Evolutionary conservation across 2,113 vertebrate genomes (phyloP).

Genomic region (Lucifuga dentata): DNA sequence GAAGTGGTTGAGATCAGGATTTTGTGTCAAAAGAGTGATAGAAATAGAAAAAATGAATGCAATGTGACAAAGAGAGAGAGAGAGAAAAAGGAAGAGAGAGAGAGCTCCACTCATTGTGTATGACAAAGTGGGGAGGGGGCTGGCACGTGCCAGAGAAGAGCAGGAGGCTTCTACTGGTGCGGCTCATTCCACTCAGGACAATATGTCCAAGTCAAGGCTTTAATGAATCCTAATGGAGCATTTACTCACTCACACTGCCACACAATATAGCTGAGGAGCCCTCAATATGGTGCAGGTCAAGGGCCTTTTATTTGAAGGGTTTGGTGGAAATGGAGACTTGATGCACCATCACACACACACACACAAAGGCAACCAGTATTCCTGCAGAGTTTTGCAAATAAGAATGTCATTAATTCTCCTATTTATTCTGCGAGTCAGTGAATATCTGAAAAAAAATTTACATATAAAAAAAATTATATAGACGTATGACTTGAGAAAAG

Average conservation of each 20-base stretch:
- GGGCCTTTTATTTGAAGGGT: slow-evolving; percentile 41
- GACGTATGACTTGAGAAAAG: too few species aligned
- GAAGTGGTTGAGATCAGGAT: background rate
- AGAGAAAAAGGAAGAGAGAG: slow-evolving; percentile 8
- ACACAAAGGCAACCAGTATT: slow-evolving; percentile 5
- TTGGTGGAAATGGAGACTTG: slow-evolving; percentile 2
- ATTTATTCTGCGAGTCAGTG: too few species aligned
- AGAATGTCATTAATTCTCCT: too few species aligned
- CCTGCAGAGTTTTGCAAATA: background rate
- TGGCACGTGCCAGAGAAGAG: slow-evolving; percentile 44
- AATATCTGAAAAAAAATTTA: too few species aligned
- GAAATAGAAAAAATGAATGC: slow-evolving; percentile 29
- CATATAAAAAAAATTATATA: too few species aligned
- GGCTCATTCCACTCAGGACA: slow-evolving; percentile 49
- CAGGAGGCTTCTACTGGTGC: slow-evolving; percentile 38
- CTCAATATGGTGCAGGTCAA: slow-evolving; percentile 55
- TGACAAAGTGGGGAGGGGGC: slow-evolving; percentile 34
- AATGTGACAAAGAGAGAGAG: slow-evolving; percentile 21
- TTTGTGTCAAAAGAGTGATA: slow-evolving; percentile 6
- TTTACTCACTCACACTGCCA: slow-evolving; percentile 57
- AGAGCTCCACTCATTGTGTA: slow-evolving; percentile 37
- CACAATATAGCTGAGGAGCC: slow-evolving; percentile 47
- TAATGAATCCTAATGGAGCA: slow-evolving; percentile 77
- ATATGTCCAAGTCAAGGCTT: slow-evolving; percentile 62
- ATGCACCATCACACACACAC: slow-evolving; percentile 4